Percentiles rank a stretch among this genome's conserved stretches.
Evolutionary conservation across 2,888 invertebrate species (phyloP).

Genomic region (Conistra vaccinii): DNA sequence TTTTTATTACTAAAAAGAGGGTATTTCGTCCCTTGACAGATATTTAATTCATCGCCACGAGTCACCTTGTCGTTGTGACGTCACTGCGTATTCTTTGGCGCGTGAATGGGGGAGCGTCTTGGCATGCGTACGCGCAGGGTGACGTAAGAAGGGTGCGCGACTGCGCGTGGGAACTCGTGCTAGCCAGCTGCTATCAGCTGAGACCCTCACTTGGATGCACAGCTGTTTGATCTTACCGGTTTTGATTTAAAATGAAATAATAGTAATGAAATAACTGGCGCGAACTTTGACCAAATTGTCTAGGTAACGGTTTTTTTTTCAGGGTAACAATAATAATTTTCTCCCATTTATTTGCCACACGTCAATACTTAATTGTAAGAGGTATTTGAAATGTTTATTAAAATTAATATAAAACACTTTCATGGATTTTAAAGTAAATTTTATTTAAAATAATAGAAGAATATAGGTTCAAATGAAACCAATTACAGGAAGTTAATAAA

Average conservation of each 20-base stretch:
- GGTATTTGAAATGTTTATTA: neutral
- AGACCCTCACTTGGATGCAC: constrained; percentile 71
- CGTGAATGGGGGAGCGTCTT: constrained; percentile 69
- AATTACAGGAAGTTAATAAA: neutral
- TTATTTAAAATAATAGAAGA: neutral
- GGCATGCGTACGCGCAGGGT: constrained; percentile 73
- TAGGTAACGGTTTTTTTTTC: constrained; percentile 15
- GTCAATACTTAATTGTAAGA: neutral
- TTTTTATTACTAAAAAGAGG: neutral
- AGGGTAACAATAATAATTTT: neutral
- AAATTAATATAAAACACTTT: neutral
- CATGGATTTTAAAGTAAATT: too few relatives aligned
- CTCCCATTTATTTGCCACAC: neutral
- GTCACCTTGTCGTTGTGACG: constrained; percentile 77
- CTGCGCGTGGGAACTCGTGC: constrained; percentile 87
- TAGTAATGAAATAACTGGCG: constrained; percentile 31
- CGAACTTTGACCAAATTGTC: neutral
- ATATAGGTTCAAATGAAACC: neutral
- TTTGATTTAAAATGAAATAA: constrained; percentile 52
- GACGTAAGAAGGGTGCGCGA: constrained; percentile 72
- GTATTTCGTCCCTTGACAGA: constrained; percentile 39
- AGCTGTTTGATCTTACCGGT: constrained; percentile 76
- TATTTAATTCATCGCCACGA: constrained; percentile 80
- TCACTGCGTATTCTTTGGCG: constrained; percentile 70
- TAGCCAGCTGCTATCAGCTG: constrained; percentile 85